Base-by-base conservation (phyloP, 2,888 invertebrate species). In the Tupiocoris notatus region DNA sequence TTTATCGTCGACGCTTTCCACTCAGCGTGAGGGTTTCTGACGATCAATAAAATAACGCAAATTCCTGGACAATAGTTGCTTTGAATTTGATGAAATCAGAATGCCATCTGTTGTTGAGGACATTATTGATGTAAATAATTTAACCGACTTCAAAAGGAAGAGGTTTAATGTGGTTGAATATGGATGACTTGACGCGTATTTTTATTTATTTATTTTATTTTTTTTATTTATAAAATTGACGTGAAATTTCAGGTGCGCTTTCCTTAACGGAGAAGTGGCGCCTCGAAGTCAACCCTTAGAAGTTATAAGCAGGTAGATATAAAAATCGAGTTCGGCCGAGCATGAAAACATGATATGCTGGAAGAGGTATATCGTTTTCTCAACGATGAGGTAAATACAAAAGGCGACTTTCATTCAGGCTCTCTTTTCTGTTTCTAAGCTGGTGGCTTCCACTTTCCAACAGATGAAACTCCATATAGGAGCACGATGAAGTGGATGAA, bases 321-420 rank as follows among this genome's bases (percentile, higher is more conserved):
- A 59, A 59, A 59, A 59, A 59, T 59, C 20, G 59, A n/a, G 59
- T 6, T n/a, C 59, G 18, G 18, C n/a, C 16, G 59, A n/a, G 59
- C 59, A n/a, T 59, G 59, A 59, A 59, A 59, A 59, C n/a, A 59
- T n/a, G 7, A n/a, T 6, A 59, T n/a, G n/a, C 59, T 59, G 59
- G 59, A n/a, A 18, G 18, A 59, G 59, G 59, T 59, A 18, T 59
- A 59, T 59, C 59, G n/a, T n/a, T 59, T 39, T 39, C 39, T 59
- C 59, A 59, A 59, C 16, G 59, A 59, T 59, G 59, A 59, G 59
- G 59, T 59, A 59, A 59, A 59, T 59, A 59, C 59, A 17, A 59
- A 59, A 18, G 59, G 18, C 17, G 18, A 59, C 59, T 59, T n/a
- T 3, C 17, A 59, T 6, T n/a, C 59, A 3, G 3, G 3, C 59